A percentile compares a stretch with the other conserved stretches of the same genome.
Conservation (phyloP, 2,797 vertebrate species). For the Enoplosus armatus region DNA sequence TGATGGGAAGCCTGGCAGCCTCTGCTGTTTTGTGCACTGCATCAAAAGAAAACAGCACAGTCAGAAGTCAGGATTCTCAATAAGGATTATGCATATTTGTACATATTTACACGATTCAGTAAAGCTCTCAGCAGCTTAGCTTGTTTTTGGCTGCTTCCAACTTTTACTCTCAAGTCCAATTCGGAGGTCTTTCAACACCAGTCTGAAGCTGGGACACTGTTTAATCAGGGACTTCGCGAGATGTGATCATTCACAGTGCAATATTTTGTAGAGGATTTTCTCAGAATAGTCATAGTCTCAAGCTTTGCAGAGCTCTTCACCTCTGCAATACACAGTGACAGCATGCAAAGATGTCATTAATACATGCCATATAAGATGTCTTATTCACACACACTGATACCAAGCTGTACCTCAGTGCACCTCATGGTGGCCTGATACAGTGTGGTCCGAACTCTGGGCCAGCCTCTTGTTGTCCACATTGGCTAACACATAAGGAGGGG, state of each 20-base stretch:
- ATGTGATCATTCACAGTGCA: background rate
- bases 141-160: background rate
- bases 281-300: background rate
- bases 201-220: background rate
- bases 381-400: conserved; percentile 2
- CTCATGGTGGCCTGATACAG: conserved; percentile 64
- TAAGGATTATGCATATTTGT: conserved; percentile 24
- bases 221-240: conserved; percentile 3
- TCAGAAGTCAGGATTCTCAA: conserved; percentile 33
- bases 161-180: background rate
- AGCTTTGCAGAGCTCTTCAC: conserved; percentile 29
- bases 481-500: too few relatives aligned
- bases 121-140: conserved; percentile 19
- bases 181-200: background rate
- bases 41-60: conserved; percentile 24
- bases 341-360: background rate
- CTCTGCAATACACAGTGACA: conserved; percentile 5
- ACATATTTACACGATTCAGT: conserved; percentile 34
- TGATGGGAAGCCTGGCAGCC: conserved; percentile 13
- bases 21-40: conserved; percentile 3
- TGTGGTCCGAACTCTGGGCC: too few relatives aligned
- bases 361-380: background rate
- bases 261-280: background rate
- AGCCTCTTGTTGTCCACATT: too few relatives aligned
- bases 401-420: conserved; percentile 76